Percentiles rank a stretch among this genome's conserved stretches.
phyloP scores from a whole-genome alignment of 2,113 vertebrate genomes.

The Pampusana beccarii region DNA sequence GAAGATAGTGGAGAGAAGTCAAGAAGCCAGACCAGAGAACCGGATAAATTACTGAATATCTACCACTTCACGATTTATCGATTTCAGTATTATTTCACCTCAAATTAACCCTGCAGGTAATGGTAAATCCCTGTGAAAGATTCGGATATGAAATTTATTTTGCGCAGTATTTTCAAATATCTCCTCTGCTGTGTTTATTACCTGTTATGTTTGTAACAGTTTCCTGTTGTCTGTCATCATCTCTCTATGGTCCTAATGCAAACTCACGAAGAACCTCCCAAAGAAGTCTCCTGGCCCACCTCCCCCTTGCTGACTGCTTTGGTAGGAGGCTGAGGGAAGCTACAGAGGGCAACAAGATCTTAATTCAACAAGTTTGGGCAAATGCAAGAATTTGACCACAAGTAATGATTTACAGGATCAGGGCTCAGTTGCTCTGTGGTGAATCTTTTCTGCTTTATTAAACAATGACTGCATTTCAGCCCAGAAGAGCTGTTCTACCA shows the following conservation, averaged over 20 bases:
- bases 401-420: neutral
- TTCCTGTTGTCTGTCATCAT: neutral
- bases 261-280: neutral
- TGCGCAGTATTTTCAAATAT: neutral
- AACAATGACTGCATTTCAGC: neutral
- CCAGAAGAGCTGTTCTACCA: neutral
- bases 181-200: neutral
- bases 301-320: neutral
- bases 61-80: neutral
- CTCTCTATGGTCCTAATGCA: neutral
- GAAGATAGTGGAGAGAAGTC: neutral
- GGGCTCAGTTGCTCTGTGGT: neutral
- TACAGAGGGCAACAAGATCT: neutral
- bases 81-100: neutral
- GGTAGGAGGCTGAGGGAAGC: neutral
- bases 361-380: neutral
- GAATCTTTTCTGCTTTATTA: neutral
- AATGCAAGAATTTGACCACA: neutral
- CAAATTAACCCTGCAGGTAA: neutral
- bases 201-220: neutral
- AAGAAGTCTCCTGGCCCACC: neutral
- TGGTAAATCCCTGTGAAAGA: neutral
- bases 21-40: neutral
- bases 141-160: neutral
- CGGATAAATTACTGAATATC: neutral